A percentile compares a stretch with the other conserved stretches of the same genome.
These are phyloP conservation scores for Butorides virescens DNA, from an alignment of 2,113 vertebrate species.

Conservation along the genomic window DNA sequence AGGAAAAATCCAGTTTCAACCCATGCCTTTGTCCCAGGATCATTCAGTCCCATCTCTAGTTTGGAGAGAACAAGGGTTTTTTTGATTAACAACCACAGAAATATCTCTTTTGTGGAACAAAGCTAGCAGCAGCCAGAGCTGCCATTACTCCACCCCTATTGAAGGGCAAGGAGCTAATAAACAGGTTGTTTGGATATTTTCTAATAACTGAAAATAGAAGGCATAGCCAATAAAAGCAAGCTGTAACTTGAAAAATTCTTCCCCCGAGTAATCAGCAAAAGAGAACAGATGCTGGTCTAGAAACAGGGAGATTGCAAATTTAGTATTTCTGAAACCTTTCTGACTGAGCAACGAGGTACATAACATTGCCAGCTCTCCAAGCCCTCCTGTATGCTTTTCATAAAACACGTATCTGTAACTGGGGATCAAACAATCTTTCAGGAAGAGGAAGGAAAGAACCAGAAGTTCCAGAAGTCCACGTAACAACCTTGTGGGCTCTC, in stretches of 20 bases:
- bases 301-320: not conserved
- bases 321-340: not conserved
- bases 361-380: not conserved
- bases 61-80: not conserved
- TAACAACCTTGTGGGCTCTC: not conserved
- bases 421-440: not conserved
- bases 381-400: not conserved
- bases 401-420: not conserved
- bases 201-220: not conserved
- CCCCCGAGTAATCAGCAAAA: not conserved
- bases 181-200: not conserved
- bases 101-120: not conserved
- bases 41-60: not conserved
- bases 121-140: not conserved
- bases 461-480: not conserved
- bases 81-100: conserved; percentile 2
- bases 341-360: not conserved
- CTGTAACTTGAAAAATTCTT: not conserved
- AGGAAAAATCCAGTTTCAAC: not conserved
- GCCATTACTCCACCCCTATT: not conserved
- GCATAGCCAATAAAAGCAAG: not conserved
- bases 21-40: not conserved
- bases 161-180: conserved; percentile 3
- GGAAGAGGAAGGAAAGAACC: not conserved
- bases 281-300: not conserved